Evolutionary conservation across 2,888 invertebrate species (phyloP).

Genomic region (Leptura quadrifasciata): DNA sequence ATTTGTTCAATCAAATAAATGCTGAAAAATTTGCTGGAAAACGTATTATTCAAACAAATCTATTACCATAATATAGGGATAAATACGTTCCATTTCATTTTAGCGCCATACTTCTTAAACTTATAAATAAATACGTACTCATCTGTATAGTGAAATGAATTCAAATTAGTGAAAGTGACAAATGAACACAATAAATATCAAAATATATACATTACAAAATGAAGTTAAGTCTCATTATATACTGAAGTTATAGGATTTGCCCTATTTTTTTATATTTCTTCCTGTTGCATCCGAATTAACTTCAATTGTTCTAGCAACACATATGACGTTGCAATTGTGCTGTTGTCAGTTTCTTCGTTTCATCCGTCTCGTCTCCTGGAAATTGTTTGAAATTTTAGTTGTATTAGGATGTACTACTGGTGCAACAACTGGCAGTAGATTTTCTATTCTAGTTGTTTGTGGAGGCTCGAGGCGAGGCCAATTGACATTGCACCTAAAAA

Average conservation of each 20-base stretch:
- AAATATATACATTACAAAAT: neutral
- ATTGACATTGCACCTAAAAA: no score
- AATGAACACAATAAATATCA: neutral
- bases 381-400: neutral
- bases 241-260: neutral
- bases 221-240: neutral
- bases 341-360: conserved; percentile 1
- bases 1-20: no score
- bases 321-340: neutral
- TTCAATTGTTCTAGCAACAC: neutral
- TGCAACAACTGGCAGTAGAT: neutral
- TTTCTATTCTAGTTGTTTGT: no score
- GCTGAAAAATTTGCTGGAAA: no score
- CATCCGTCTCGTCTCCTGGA: neutral
- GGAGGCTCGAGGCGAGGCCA: no score
- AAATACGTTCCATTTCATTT: no score
- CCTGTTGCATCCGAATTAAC: neutral
- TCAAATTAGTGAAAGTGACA: no score
- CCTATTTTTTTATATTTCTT: neutral
- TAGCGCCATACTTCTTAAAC: no score
- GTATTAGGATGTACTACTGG: neutral
- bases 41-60: no score
- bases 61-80: no score
- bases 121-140: no score
- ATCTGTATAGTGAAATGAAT: no score